Base-by-base conservation (phyloP, 1,140 invertebrate species). In the Choristoneura fumiferana region DNA sequence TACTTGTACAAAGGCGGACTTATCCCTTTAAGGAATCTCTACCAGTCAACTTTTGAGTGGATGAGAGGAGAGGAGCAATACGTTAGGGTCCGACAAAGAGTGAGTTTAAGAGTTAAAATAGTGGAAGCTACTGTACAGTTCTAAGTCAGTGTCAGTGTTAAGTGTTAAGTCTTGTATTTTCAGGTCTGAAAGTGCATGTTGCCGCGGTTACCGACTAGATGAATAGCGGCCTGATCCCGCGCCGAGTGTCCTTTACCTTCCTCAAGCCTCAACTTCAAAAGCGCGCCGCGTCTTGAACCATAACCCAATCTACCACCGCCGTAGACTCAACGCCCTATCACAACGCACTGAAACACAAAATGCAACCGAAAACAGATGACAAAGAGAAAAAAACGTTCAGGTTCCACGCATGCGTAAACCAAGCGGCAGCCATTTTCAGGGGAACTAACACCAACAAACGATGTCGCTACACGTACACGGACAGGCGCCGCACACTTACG, bases 211-310 rank as follows among this genome's bases (percentile, higher is more conserved):
- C 43, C 18, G 8, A 8, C 35, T 5, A 5, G 4, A 8, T 37
- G 66, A 66, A 66, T 68, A 60, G 49, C 65, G 38, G 52, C 60
- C 36, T 63, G 61, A 62, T 58, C 59, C 64, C 62, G 43, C 53
- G 36, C 65, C 49, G 61, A 75, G 72, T 66, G 63, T 72, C 73
- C 70, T 76, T 76, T 73, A 73, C 70, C 70, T 73, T 73, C 57
- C 70, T 60, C 70, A 73, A 73, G 66, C 52, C 57, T 53, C 35
- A 69, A 72, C 67, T 73, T 69, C 67, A 76, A 76, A 76, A 76
- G 68, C 68, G 68, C 68, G 68, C 71, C 59, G 54, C 53, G 49
- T 58, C 56, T 60, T 57, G 54, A 22, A 39, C 53, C 12, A 8
- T 18, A 60, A 57, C 39, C 57, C 29, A 45, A 35, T 49, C 17